A percentile compares a stretch with the other conserved stretches of the same genome.
phyloP scores from a whole-genome alignment of 2,888 invertebrate genomes.

The Cordilura impudica region DNA sequence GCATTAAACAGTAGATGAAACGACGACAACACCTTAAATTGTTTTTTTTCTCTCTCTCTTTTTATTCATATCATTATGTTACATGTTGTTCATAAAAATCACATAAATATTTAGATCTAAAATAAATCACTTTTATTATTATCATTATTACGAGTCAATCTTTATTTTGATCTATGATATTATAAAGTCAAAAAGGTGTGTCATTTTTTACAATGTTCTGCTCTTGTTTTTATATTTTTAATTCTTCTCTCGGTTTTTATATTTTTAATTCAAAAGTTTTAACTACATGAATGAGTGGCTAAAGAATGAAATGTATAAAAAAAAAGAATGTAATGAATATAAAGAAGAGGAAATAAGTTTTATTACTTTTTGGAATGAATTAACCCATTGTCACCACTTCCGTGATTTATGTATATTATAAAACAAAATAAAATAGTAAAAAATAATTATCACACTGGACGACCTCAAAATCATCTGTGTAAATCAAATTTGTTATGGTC shows the following conservation, averaged over 20 bases:
- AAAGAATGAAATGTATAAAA: neutral
- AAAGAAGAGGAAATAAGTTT: slow-evolving; percentile 52
- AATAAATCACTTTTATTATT: slow-evolving; percentile 52
- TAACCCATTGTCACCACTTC: slow-evolving; percentile 47
- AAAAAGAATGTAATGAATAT: slow-evolving; percentile 15
- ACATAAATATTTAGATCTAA: slow-evolving; percentile 31
- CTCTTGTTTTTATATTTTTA: neutral
- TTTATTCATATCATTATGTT: slow-evolving; percentile 4
- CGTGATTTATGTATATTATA: slow-evolving; percentile 36
- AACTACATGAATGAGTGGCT: slow-evolving; percentile 11
- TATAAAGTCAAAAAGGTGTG: slow-evolving; percentile 39
- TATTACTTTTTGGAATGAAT: slow-evolving; percentile 46
- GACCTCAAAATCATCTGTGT: too few relatives aligned
- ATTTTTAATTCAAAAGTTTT: slow-evolving; percentile 28
- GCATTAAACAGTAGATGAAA: neutral
- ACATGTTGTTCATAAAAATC: slow-evolving; percentile 17
- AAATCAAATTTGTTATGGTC: too few relatives aligned
- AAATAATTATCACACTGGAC: too few relatives aligned
- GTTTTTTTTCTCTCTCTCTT: neutral
- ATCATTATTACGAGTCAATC: neutral
- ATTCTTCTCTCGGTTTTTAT: neutral
- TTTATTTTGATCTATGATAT: slow-evolving; percentile 2
- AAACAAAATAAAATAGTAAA: neutral
- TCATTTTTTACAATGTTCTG: slow-evolving; percentile 15
- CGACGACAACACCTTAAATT: slow-evolving; percentile 11